A percentile compares a stretch with the other conserved stretches of the same genome.
Conservation (phyloP, 2,113 vertebrate genomes). For the Pangasianodon gigas region DNA sequence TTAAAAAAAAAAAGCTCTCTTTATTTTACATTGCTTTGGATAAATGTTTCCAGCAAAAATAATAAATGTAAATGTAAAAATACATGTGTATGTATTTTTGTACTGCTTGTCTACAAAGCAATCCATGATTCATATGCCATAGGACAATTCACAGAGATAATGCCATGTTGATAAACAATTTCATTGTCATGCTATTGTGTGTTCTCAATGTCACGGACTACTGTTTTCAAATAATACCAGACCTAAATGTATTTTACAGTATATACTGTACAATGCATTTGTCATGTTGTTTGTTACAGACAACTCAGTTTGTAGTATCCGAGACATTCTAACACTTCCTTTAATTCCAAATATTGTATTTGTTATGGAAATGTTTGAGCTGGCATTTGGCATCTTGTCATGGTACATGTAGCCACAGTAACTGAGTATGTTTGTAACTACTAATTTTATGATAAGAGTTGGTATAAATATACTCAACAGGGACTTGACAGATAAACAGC, state of each 20-base stretch:
- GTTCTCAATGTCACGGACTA: background rate
- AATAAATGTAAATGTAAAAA: background rate
- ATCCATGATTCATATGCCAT: background rate
- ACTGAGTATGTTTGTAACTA: background rate
- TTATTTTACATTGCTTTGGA: background rate
- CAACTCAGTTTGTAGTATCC: background rate
- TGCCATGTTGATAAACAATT: background rate
- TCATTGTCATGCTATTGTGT: background rate
- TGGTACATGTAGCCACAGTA: background rate
- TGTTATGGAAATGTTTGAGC: background rate
- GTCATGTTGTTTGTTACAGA: background rate
- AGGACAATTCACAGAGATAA: background rate
- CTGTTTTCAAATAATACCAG: background rate
- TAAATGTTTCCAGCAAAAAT: background rate
- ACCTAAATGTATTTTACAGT: background rate
- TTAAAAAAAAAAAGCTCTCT: background rate
- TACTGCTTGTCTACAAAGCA: background rate
- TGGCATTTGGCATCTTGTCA: background rate
- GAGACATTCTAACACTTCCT: background rate
- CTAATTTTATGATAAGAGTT: background rate
- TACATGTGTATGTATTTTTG: no score
- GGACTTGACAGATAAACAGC: constrained; percentile 15
- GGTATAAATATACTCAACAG: constrained; percentile 5
- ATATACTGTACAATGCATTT: background rate
- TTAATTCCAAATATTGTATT: background rate